phyloP scores from a whole-genome alignment of 2,888 invertebrate genomes.

The Melanchra persicariae region DNA sequence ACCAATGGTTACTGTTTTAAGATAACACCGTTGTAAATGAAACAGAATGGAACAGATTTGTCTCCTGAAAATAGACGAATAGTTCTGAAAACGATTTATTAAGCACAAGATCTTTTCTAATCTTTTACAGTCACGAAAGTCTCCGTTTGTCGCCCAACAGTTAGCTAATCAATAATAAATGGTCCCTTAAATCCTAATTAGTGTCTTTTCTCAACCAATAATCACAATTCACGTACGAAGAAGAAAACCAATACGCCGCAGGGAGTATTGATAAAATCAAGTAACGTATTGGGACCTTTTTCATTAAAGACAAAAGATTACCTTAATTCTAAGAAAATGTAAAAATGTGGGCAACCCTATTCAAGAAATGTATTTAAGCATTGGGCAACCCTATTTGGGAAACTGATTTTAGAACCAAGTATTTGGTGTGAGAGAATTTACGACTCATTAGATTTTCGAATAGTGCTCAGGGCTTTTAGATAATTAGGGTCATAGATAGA shows the following conservation, averaged over 20 bases:
- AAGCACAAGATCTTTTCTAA: neutral
- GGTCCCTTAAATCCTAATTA: conserved; percentile 32
- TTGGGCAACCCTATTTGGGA: conserved; percentile 12
- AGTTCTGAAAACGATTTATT: neutral
- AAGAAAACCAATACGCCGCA: conserved; percentile 17
- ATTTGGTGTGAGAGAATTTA: conserved; percentile 16
- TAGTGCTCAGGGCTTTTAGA: conserved; percentile 10
- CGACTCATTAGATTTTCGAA: conserved; percentile 32
- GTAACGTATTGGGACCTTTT: conserved; percentile 15
- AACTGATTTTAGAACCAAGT: conserved; percentile 31
- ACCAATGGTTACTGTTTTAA: neutral
- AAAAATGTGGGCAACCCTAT: neutral
- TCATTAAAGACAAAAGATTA: conserved; percentile 24
- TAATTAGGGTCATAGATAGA: conserved; percentile 10
- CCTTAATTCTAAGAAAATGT: conserved; percentile 7
- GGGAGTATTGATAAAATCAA: conserved; percentile 43
- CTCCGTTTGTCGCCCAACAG: neutral
- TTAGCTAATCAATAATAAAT: conserved; percentile 44
- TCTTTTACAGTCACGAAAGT: neutral
- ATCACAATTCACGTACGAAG: conserved; percentile 32
- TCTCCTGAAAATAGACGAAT: neutral
- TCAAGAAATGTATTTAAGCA: conserved; percentile 4
- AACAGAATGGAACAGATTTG: neutral
- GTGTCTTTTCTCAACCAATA: conserved; percentile 23
- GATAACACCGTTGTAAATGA: neutral